These are phyloP conservation scores for Rotaria magnacalcarata DNA, from an alignment of 2,888 invertebrate genomes.

Conservation along the genomic window DNA sequence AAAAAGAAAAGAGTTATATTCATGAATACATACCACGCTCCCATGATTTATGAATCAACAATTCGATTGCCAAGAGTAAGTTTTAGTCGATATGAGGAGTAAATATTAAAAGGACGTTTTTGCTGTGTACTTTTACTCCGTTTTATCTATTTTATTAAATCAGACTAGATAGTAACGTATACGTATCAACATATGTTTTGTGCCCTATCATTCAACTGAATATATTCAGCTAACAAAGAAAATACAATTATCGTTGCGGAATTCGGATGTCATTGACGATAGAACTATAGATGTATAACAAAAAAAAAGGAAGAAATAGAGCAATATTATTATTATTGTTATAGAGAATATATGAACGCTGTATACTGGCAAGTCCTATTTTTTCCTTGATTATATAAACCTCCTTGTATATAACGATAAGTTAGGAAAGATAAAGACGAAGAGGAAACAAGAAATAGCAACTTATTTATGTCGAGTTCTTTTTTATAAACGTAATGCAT, in stretches of 20 bases:
- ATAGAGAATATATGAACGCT: not conserved
- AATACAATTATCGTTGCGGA: not conserved
- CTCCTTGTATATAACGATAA: not conserved
- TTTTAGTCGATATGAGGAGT: too few relatives aligned
- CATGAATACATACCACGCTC: not conserved
- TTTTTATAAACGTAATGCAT: not conserved
- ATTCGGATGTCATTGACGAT: not conserved
- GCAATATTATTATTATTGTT: not conserved
- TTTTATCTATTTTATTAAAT: not conserved
- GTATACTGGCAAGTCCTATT: not conserved
- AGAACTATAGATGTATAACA: not conserved
- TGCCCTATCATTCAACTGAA: not conserved
- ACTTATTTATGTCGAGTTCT: not conserved
- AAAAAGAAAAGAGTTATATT: not conserved
- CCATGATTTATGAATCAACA: not conserved
- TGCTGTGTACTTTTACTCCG: not conserved
- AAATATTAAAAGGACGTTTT: not conserved
- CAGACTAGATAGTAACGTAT: not conserved
- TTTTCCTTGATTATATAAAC: slow-evolving; percentile 25
- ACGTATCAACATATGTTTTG: not conserved
- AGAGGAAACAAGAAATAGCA: slow-evolving; percentile 23
- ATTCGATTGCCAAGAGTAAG: too few relatives aligned
- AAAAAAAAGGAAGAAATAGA: not conserved
- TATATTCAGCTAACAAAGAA: not conserved
- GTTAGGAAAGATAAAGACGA: not conserved